Base-by-base conservation (phyloP, 2,888 invertebrate genomes). In the Cloeon dipterum region DNA sequence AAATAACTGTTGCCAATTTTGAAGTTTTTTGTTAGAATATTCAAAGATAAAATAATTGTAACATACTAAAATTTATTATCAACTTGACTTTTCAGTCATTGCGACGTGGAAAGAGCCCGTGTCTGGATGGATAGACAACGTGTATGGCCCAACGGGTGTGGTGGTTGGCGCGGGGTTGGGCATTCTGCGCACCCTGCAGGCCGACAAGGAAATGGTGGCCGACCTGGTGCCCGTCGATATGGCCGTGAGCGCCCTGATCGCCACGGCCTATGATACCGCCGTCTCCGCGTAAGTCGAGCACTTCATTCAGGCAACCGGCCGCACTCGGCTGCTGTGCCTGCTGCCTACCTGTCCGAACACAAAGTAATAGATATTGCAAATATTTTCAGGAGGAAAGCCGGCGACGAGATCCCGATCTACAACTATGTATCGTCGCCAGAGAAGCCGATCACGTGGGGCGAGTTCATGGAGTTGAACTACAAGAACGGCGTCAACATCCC, bases 141-240 rank as follows among this genome's bases (percentile, higher is more conserved):
- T 66, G 33, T 74, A 75, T 50, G 76, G 76, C 4, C 81, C 86
- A 1, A 83, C 82, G 5, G 86, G 72, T 1, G 63, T 66, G 1
- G 46, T 62, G 4, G 63, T 74, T 10, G 78, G 75, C 0, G 70
- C 74, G 4, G 77, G 81, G 0, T 74, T 74, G 18, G 89, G 89
- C 40, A 66, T 77, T 2, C 48, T 78, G 23, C 61, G 68, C 29
- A 62, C 79, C 1, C 64, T 86, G 59, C 73, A 77, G 43, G 73
- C 77, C 51, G 69, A 78, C 46, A 55, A 61, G 1, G 58, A 66
- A 1, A 57, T 61, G 20, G 68, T 71, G 2, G 82, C 83, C 0
- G 85, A 88, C 50, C 69, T 91, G 53, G 70, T 81, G 2, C 81
- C 81, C 0, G 79, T 76, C 0, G 89, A 91, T 49, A 59, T 82